Base-by-base conservation (phyloP, 2,888 invertebrate species). In the Rhogogaster chlorosoma region DNA sequence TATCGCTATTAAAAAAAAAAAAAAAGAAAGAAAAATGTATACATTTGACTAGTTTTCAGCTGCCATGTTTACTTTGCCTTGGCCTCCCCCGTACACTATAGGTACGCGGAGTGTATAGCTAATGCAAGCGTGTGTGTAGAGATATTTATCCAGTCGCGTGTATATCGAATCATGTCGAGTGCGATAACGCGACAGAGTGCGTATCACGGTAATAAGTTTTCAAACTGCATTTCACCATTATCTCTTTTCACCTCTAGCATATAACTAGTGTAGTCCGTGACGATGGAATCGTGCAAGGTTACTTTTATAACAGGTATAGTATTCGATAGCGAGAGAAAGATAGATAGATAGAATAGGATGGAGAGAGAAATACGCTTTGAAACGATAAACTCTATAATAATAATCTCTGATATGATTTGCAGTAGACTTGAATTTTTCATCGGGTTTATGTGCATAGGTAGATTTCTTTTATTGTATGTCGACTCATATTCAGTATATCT, bases 211-310 rank as follows among this genome's bases (percentile, higher is more conserved):
- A 75, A 75, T 75, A 75, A 75, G 75, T 75, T 75, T 75, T 75
- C 75, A 26, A 75, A 75, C 75, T 75, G 75, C 75, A 75, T 75
- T 75, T 75, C 75, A 75, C 75, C 26, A 75, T 75, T 75, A 75
- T 75, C 75, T 75, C 75, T 75, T 45, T 70, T 70, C 70, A 70
- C 42, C 26, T 75, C 12, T 3, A 38, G 10, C 29, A 10, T 38
- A n/a, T 22, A 32, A 18, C 70, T 45, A 45, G 45, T 26, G 26
- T 45, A 75, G 42, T 18, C 36, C 15, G 6, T 32, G 18, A n/a
- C 36, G n/a, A 53, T 70, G 15, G 70, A 70, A 42, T 45, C 38
- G 15, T 12, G 45, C 75, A 26, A 12, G 75, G 22, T 75, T 26
- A 45, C 75, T 75, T 75, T 75, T 45, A 75, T 45, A 75, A 38